A percentile compares a stretch with the other conserved stretches of the same genome.
phyloP scores from a whole-genome alignment of 2,797 vertebrate genomes.

The Amblyopsis hoosieri region DNA sequence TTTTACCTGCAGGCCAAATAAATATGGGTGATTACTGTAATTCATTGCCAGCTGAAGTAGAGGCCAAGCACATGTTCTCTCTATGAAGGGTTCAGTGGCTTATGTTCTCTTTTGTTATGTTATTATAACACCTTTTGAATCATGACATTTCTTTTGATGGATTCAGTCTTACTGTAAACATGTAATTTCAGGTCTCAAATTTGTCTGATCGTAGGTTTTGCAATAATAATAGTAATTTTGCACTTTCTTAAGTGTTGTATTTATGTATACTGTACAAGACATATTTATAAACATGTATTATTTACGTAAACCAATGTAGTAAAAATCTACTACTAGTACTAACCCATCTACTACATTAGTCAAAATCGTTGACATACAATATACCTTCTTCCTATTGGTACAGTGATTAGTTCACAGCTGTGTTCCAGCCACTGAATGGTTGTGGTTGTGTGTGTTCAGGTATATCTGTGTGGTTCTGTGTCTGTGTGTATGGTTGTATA shows the following conservation, averaged over 20 bases:
- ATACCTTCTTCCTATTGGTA: too few relatives aligned
- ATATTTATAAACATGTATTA: too few relatives aligned
- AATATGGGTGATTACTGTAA: not conserved
- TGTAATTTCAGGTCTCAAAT: too few relatives aligned
- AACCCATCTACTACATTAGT: too few relatives aligned
- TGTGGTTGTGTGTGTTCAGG: not conserved
- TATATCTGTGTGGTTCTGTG: not conserved
- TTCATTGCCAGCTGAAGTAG: not conserved
- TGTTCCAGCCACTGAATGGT: not conserved
- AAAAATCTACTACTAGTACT: too few relatives aligned
- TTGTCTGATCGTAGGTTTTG: too few relatives aligned
- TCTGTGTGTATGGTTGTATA: not conserved
- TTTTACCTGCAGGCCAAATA: conserved; percentile 5
- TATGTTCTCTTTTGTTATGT: not conserved
- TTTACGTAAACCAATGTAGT: too few relatives aligned
- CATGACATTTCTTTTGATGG: not conserved
- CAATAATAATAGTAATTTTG: too few relatives aligned
- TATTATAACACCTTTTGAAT: not conserved
- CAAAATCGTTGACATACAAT: too few relatives aligned
- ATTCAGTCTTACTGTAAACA: too few relatives aligned
- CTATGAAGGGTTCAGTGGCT: not conserved
- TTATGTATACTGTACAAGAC: too few relatives aligned
- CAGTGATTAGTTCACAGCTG: not conserved
- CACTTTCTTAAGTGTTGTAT: too few relatives aligned
- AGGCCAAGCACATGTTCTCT: not conserved